Percentiles rank a stretch among this genome's conserved stretches.
Evolutionary conservation across 2,888 invertebrate genomes (phyloP).

Genomic region (Trissoscelio sp.): DNA sequence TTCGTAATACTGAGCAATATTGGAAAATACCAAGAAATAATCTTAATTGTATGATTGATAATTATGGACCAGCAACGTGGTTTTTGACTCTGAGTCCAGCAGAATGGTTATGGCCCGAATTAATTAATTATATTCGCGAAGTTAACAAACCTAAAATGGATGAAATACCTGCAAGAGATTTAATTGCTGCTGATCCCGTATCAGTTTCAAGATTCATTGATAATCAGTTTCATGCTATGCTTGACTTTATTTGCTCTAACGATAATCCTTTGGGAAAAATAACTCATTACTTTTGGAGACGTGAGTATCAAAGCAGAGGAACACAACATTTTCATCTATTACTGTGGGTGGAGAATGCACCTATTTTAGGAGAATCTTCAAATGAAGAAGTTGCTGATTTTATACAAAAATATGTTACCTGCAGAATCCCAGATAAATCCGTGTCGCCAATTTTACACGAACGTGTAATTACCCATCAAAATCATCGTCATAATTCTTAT

Average conservation of each 20-base stretch:
- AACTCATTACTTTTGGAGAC: constrained; percentile 1
- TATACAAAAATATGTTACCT: neutral
- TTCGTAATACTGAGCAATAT: constrained; percentile 50
- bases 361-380: constrained; percentile 60
- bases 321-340: constrained; percentile 71
- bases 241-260: too few relatives aligned
- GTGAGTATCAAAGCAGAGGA: neutral
- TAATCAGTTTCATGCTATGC: constrained; percentile 39
- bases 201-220: constrained; percentile 75
- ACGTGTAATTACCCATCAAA: too few relatives aligned
- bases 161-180: constrained; percentile 71
- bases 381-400: too few relatives aligned
- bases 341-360: constrained; percentile 75
- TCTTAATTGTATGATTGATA: constrained; percentile 64
- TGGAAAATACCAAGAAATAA: constrained; percentile 46
- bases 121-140: constrained; percentile 4
- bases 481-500: too few relatives aligned
- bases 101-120: constrained; percentile 56
- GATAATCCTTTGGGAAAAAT: too few relatives aligned
- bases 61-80: constrained; percentile 73
- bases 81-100: constrained; percentile 72
- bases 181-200: constrained; percentile 68
- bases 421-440: neutral
- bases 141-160: constrained; percentile 69
- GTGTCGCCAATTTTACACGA: too few relatives aligned